Conservation (phyloP, 2,113 vertebrate genomes). For the Girardinichthys multiradiatus region DNA sequence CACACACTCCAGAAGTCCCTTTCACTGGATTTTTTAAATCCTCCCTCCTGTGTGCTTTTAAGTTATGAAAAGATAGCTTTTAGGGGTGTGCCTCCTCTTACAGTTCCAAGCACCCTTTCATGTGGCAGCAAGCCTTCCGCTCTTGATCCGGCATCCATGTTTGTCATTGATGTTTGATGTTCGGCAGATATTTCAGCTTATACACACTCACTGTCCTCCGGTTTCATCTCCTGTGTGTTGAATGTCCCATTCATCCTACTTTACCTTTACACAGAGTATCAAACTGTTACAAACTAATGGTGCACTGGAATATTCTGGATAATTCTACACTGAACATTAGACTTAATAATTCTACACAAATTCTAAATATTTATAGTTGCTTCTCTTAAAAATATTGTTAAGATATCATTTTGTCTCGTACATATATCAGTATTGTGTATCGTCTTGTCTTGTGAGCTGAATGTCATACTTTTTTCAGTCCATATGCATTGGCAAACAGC, state of each 20-base stretch:
- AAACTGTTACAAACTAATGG: background rate
- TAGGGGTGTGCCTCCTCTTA: conserved; percentile 64
- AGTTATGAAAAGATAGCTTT: conserved; percentile 73
- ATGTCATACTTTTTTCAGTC: background rate
- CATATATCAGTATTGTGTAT: background rate
- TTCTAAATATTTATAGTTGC: too few species aligned
- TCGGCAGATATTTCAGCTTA: background rate
- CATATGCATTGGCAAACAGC: background rate
- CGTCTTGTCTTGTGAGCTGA: background rate
- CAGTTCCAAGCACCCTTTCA: conserved; percentile 58
- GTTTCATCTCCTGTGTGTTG: conserved; percentile 8
- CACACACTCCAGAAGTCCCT: conserved; percentile 62
- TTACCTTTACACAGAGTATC: conserved; percentile 6
- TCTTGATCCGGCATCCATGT: conserved; percentile 33
- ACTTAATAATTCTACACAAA: too few species aligned
- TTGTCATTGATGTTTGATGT: conserved; percentile 30
- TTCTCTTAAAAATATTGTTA: background rate
- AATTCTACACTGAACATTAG: background rate
- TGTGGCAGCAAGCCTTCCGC: conserved; percentile 38
- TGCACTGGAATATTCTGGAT: background rate
- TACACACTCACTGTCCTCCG: background rate
- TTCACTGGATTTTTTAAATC: conserved; percentile 60
- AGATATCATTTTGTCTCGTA: background rate
- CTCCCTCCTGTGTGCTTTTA: conserved; percentile 63
- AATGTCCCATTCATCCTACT: conserved; percentile 8